Evolutionary conservation across 2,888 invertebrate species (phyloP), one percentile per base, ranked within the genome.

Genomic region (Lasioglossum villosulum): DNA sequence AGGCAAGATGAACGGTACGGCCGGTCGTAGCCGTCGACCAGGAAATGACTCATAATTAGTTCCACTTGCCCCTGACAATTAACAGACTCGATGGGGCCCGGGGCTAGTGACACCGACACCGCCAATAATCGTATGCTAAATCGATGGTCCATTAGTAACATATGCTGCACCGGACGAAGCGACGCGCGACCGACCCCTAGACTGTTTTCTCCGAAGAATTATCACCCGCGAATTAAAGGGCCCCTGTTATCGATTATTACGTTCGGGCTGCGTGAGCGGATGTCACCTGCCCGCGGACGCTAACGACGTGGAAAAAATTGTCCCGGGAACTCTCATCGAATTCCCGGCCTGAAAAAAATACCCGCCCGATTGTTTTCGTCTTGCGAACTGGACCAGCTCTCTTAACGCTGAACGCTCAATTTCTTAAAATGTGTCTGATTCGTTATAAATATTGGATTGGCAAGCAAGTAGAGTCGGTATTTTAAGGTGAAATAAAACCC

Each of bases 121-220:
- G 45, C 75, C 81, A 82, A 88, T 86, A 89, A 86, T 84, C 82
- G 73, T 83, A 83, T 77, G 79, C 73, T 83, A 86, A 86, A 89
- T 89, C 89, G 84, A 88, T 84, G 89, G 77, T n/a, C 84, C 82
- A 78, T 89, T 88, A 85, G 80, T 83, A 85, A 80, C 86, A 88
- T 77, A 73, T 83, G 85, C 68, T 52, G 48, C 48, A 0, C 48
- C 48, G 48, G 48, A 52, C 48, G 19, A 52, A 52, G 52, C 52
- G 52, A 72, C 76, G 59, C 52, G 72, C 42, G 42, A 12, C 42
- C 37, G 30, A 23, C 27, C 23, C 37, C n/a, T n/a, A 34, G 75
- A 70, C 63, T 75, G 80, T 88, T 86, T 88, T 88, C 85, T 82
- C 78, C 34, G n/a, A 78, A 39, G 85, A 83, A 85, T 89, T 88